Evolutionary conservation across 2,888 invertebrate genomes (phyloP), one percentile per base, ranked within the genome.

Genomic region (Gymnocheta viridis): DNA sequence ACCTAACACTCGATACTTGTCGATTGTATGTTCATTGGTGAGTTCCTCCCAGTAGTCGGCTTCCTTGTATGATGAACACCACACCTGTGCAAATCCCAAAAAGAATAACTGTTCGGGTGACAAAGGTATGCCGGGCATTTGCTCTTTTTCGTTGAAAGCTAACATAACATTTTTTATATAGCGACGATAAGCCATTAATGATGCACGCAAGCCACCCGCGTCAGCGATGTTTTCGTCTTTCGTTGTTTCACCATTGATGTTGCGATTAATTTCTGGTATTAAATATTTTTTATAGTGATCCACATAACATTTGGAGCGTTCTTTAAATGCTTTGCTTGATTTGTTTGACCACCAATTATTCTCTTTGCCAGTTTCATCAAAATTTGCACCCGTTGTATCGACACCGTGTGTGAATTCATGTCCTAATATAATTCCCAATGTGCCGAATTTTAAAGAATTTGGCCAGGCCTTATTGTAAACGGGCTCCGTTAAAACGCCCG

Each of bases 191-290:
- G 91, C 89, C 12, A 69, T 79, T 2, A 91, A 70, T 0, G 91
- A 86, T 60, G 87, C 87, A 0, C 87, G 86, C 35, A 91, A 64
- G 0, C 91, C 91, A 1, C 91, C 91, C 54, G 87, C 87, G 44
- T 91, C 91, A 0, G 91, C 91, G 17, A 91, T 90, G 51, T 90
- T 91, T 69, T 91, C 91, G 66, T 91, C 88, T 79, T 87, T 88
- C 0, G 91, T 89, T 10, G 78, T 77, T 7, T 88, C 87, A 2
- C 91, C 91, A 60, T 91, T 88, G 22, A 91, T 70, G 5, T 86
- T 86, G 0, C 88, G 90, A 79, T 91, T 89, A 4, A 91, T 88
- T 73, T 91, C 89, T 2, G 91, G 88, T 80, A 91, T 88, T 0
- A 85, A 66, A 79, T 89, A 91, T 0, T 54, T 86, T 60, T 87